Percentiles rank a stretch among this genome's conserved stretches.
phyloP scores from a whole-genome alignment of 2,888 invertebrate species.

The Fissipunctia ypsillon region DNA sequence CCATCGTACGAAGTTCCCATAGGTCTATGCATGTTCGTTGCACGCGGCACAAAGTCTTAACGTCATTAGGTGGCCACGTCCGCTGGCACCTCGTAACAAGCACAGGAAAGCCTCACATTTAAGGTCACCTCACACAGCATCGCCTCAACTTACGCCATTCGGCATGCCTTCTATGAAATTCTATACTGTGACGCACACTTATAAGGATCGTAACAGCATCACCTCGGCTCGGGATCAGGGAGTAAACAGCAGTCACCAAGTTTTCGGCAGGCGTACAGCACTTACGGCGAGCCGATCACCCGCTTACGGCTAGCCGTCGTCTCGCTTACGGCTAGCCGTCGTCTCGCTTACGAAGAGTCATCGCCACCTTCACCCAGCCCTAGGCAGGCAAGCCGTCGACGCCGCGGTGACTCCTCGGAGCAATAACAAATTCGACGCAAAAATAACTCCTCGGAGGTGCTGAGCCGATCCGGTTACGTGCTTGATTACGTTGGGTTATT shows the following conservation, averaged over 20 bases:
- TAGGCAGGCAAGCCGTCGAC: too few relatives aligned
- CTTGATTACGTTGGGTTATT: neutral
- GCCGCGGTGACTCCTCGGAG: neutral
- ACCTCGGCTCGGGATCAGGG: too few relatives aligned
- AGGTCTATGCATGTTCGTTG: slow-evolving; percentile 19
- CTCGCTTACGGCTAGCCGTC: neutral
- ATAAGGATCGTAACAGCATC: neutral
- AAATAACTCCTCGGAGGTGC: neutral
- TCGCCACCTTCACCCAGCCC: neutral
- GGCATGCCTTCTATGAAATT: neutral
- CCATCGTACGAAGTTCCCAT: neutral
- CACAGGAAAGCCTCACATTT: slow-evolving; percentile 61
- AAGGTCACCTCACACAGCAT: slow-evolving; percentile 15
- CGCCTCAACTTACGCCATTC: neutral
- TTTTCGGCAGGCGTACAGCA: neutral
- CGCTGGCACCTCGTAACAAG: slow-evolving; percentile 56
- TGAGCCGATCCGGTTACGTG: neutral
- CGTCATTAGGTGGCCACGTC: slow-evolving; percentile 49
- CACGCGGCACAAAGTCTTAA: slow-evolving; percentile 36
- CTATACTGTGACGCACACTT: neutral
- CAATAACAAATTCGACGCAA: neutral
- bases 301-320: neutral
- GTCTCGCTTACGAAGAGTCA: too few relatives aligned
- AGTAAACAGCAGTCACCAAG: neutral
- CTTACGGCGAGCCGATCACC: neutral